phyloP scores from a whole-genome alignment of 2,888 invertebrate genomes.

The Rotaria sp. region DNA sequence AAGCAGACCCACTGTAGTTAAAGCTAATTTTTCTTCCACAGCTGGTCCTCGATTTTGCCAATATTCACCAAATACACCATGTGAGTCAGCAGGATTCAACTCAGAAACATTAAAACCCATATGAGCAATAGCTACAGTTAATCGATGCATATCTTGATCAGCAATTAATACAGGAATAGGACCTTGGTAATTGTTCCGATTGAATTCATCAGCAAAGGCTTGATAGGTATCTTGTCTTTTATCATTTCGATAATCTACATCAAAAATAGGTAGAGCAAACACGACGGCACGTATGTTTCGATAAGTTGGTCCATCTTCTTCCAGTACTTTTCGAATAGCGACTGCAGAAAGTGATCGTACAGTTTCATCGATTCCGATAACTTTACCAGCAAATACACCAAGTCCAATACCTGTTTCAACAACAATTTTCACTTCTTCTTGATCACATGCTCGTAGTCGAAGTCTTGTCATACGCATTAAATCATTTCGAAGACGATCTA shows the following conservation, averaged over 20 bases:
- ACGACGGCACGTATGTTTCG: not conserved
- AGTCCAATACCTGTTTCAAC: constrained; percentile 18
- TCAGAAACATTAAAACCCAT: not conserved
- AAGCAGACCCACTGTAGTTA: not conserved
- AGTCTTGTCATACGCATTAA: not conserved
- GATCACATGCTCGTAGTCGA: not conserved
- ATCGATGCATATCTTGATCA: not conserved
- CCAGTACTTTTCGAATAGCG: not conserved
- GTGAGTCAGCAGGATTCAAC: not conserved
- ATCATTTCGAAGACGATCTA: not conserved
- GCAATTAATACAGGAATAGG: not conserved
- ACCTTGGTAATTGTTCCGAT: not conserved
- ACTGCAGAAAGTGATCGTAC: not conserved
- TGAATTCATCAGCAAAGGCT: not conserved
- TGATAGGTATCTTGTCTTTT: not conserved
- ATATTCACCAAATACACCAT: constrained; percentile 28
- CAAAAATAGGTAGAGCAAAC: not conserved
- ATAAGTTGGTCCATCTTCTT: not conserved
- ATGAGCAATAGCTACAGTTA: not conserved
- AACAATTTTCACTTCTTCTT: not conserved
- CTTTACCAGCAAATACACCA: not conserved
- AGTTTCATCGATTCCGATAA: not conserved
- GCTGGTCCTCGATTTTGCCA: constrained; percentile 6
- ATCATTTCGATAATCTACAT: not conserved
- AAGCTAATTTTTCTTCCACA: not conserved